Conservation (phyloP, 92 coral and sea anemone species). For the Siderastrea siderea region DNA sequence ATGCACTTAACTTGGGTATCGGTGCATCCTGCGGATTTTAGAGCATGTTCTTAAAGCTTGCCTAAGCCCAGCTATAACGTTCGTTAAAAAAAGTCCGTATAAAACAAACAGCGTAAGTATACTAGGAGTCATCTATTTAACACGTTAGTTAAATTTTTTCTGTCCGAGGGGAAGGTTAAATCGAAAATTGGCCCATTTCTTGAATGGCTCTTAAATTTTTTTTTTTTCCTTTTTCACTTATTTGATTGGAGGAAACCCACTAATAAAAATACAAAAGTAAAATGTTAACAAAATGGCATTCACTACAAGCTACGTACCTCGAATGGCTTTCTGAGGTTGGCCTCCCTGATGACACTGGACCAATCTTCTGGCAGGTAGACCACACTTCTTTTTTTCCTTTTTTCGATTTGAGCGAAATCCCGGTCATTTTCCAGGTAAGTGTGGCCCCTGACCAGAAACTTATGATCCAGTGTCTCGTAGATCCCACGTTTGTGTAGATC, state of each 20-base stretch:
- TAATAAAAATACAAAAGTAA: background rate
- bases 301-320: background rate
- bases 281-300: background rate
- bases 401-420: slow-evolving; percentile 58
- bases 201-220: too few relatives aligned
- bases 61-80: too few relatives aligned
- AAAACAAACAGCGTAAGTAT: too few relatives aligned
- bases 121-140: too few relatives aligned
- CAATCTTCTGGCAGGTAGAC: slow-evolving; percentile 52
- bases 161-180: too few relatives aligned
- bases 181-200: background rate
- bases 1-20: too few relatives aligned
- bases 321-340: slow-evolving; percentile 39
- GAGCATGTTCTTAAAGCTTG: too few relatives aligned
- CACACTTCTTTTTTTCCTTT: slow-evolving; percentile 5
- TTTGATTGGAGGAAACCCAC: background rate
- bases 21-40: too few relatives aligned
- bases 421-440: slow-evolving; percentile 57
- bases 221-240: too few relatives aligned
- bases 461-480: slow-evolving; percentile 39
- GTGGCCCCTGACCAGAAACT: slow-evolving; percentile 49
- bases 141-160: too few relatives aligned
- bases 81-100: too few relatives aligned
- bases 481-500: slow-evolving; percentile 14
- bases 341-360: slow-evolving; percentile 10